Conservation (phyloP, 2,888 invertebrate genomes). For the Gortyna flavago region DNA sequence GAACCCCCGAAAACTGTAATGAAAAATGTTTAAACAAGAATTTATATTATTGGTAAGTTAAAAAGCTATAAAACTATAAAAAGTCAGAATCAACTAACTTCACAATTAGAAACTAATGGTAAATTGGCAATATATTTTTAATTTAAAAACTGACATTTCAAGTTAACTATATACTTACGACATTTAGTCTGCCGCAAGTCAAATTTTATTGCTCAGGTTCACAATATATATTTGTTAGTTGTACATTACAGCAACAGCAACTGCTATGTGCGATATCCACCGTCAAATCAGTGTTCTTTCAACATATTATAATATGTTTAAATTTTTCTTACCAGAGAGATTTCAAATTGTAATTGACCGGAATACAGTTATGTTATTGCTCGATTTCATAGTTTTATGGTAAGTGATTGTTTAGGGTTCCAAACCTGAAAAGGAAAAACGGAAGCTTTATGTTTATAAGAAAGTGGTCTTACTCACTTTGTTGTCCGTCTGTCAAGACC, state of each 20-base stretch:
- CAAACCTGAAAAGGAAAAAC: no score
- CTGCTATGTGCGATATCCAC: conserved; percentile 1
- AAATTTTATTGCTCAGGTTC: conserved; percentile 21
- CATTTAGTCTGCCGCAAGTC: not conserved
- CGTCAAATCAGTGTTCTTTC: not conserved
- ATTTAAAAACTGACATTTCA: not conserved
- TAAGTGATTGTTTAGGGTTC: not conserved
- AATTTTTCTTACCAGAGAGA: not conserved
- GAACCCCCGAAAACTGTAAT: conserved; percentile 75
- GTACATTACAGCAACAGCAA: not conserved
- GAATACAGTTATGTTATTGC: no score
- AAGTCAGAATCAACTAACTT: not conserved
- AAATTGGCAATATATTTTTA: conserved; percentile 8
- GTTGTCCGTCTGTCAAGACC: no score
- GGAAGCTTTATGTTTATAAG: no score
- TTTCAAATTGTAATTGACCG: not conserved
- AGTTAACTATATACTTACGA: conserved; percentile 14
- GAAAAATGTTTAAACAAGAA: conserved; percentile 86
- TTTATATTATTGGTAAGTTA: conserved; percentile 83
- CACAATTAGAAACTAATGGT: not conserved
- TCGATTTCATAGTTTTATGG: not conserved
- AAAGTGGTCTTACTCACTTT: no score
- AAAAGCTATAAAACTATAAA: not conserved
- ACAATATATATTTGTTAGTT: not conserved
- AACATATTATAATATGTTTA: not conserved